These are phyloP conservation scores for Lomographa bimaculata DNA, from an alignment of 2,888 invertebrate genomes.

Conservation along the genomic window DNA sequence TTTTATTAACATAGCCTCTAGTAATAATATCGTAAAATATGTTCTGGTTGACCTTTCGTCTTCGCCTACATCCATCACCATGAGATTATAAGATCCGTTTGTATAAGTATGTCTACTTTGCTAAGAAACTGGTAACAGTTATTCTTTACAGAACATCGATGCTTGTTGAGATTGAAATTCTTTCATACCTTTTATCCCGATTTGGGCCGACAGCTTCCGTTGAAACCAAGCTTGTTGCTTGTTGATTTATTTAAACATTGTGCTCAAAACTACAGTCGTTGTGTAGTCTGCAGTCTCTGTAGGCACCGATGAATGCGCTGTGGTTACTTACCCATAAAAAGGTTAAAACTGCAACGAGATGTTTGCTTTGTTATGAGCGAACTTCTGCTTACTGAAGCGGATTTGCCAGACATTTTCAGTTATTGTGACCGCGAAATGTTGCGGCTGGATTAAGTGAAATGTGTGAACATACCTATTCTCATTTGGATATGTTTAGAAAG, in stretches of 20 bases:
- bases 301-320: constrained; percentile 57
- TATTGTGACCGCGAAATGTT: no score
- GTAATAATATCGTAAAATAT: constrained; percentile 3
- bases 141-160: constrained; percentile 41
- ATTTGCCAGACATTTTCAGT: no score
- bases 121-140: constrained; percentile 35
- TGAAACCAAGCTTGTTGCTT: constrained; percentile 49
- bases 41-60: constrained; percentile 4
- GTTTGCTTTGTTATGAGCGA: constrained; percentile 24
- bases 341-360: constrained; percentile 26
- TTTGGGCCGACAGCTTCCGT: constrained; percentile 67
- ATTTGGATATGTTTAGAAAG: no score
- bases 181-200: constrained; percentile 55
- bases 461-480: no score
- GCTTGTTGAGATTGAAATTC: constrained; percentile 53
- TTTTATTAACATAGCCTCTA: background rate
- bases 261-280: constrained; percentile 54
- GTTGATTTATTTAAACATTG: constrained; percentile 68
- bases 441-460: no score
- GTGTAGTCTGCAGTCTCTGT: constrained; percentile 42
- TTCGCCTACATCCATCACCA: constrained; percentile 20
- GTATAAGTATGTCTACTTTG: background rate
- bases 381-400: constrained; percentile 21
- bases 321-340: constrained; percentile 32
- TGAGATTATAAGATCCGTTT: constrained; percentile 18